Conservation (phyloP, 2,888 invertebrate genomes). For the Lathronympha strigana region DNA sequence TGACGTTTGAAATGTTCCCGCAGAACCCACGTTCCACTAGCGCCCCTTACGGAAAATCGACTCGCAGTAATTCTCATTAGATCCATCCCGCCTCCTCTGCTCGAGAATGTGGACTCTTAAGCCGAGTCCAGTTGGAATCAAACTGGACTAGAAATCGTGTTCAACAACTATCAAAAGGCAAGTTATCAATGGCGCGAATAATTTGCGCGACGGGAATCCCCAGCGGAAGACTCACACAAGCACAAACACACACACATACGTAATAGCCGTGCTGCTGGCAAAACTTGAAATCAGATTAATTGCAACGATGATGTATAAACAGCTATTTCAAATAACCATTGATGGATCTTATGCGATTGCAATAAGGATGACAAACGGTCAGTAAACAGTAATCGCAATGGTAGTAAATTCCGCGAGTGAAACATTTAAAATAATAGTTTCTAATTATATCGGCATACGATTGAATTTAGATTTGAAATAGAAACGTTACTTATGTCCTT, state of each 20-base stretch:
- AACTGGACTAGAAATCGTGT: background rate
- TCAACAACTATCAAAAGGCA: conserved; percentile 14
- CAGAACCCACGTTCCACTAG: too few species aligned
- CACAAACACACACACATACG: conserved; percentile 42
- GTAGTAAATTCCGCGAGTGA: conserved; percentile 50
- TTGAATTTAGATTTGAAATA: background rate
- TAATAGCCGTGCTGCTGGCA: conserved; percentile 48
- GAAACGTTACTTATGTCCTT: background rate
- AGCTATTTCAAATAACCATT: too few species aligned
- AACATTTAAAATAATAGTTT: background rate
- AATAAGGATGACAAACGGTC: too few species aligned
- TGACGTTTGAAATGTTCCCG: too few species aligned
- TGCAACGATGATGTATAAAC: too few species aligned
- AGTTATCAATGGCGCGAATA: conserved; percentile 31
- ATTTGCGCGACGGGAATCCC: conserved; percentile 72
- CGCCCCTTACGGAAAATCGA: too few species aligned
- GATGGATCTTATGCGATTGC: too few species aligned
- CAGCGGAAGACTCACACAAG: conserved; percentile 51
- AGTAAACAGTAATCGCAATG: too few species aligned
- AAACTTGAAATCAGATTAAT: conserved; percentile 52
- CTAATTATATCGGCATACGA: background rate
- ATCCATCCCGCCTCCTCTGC: too few species aligned
- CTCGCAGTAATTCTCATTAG: too few species aligned
- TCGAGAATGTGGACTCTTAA: too few species aligned
- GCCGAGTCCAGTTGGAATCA: background rate